These are phyloP conservation scores for Drosophila nannoptera DNA, from an alignment of 1,140 invertebrate genomes.

Conservation along the genomic window DNA sequence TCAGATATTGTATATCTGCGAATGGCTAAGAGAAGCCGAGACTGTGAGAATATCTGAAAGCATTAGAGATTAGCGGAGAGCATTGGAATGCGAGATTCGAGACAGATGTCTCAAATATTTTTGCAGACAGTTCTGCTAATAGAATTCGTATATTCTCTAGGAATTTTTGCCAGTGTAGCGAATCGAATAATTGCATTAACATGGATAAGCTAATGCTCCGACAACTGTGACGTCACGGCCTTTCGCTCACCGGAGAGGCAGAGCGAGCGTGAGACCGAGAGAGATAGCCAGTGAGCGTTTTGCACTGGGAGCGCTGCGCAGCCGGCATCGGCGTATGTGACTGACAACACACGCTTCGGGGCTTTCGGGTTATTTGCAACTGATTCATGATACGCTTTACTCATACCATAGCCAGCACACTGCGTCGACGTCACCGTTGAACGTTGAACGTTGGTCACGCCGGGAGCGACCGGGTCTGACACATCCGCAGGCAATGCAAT, in stretches of 20 bases:
- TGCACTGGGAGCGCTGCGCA: constrained; percentile 24
- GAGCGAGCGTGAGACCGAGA: not conserved
- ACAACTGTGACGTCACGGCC: constrained; percentile 20
- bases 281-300: not conserved
- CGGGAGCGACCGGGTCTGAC: not conserved
- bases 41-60: too few relatives aligned
- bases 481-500: constrained; percentile 32
- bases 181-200: constrained; percentile 27
- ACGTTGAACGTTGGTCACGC: not conserved
- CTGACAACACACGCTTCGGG: constrained; percentile 41
- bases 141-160: not conserved
- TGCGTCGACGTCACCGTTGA: constrained; percentile 28
- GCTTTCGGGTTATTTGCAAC: constrained; percentile 10
- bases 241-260: not conserved
- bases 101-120: not conserved
- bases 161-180: constrained; percentile 4
- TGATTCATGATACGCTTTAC: constrained; percentile 44
- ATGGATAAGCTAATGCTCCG: constrained; percentile 11
- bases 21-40: too few relatives aligned
- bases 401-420: not conserved
- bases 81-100: too few relatives aligned
- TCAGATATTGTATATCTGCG: too few relatives aligned
- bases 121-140: not conserved
- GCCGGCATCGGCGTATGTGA: constrained; percentile 55
- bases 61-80: too few relatives aligned